These are phyloP conservation scores for Nycticryphes semicollaris DNA, from an alignment of 2,113 vertebrate genomes.

Conservation along the genomic window DNA sequence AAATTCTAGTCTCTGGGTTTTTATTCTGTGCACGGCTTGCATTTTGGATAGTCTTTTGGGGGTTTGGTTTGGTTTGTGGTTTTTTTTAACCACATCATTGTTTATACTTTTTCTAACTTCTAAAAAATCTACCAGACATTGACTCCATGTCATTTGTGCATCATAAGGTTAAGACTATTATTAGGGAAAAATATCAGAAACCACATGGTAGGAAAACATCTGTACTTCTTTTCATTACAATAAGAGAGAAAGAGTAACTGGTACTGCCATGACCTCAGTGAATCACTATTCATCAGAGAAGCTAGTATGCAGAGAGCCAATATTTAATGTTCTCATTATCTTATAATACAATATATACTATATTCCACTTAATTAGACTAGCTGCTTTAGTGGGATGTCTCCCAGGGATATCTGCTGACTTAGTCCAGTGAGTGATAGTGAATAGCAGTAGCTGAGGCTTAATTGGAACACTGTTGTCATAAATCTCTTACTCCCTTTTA, in stretches of 20 bases:
- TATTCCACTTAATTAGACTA: neutral
- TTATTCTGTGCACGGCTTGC: accelerated
- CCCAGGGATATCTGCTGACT: neutral
- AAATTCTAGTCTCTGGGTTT: neutral
- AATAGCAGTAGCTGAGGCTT: neutral
- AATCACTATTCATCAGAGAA: neutral
- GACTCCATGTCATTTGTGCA: neutral
- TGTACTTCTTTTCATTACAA: neutral
- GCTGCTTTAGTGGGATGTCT: neutral
- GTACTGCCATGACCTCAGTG: neutral
- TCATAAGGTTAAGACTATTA: neutral
- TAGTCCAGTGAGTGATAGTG: neutral
- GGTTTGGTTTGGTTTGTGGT: neutral
- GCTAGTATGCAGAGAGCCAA: neutral
- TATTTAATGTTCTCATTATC: neutral
- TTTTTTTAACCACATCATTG: neutral
- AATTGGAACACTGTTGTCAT: neutral
- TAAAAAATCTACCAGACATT: neutral
- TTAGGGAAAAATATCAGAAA: neutral
- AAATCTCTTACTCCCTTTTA: neutral
- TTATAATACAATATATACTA: neutral
- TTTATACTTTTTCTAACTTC: neutral
- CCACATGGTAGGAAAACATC: neutral
- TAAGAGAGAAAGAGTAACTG: neutral
- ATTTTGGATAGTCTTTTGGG: neutral